These are phyloP conservation scores for Capitulum mitella DNA, from an alignment of 2,888 invertebrate genomes.

Conservation along the genomic window DNA sequence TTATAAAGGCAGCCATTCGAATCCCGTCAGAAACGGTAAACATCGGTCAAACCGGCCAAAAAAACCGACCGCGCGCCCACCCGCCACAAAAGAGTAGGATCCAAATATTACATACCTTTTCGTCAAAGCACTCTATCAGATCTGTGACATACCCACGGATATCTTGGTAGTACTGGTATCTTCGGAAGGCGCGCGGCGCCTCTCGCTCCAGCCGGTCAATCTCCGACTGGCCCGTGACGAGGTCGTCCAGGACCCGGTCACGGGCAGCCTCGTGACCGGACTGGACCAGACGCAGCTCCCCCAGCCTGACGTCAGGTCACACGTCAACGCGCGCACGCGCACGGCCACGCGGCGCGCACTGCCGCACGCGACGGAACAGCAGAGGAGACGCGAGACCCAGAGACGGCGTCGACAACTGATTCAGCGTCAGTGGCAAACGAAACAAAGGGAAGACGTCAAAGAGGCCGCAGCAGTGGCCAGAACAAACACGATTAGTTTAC, in stretches of 20 bases:
- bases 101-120: constrained; percentile 61
- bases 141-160: constrained; percentile 89
- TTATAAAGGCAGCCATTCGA: no score
- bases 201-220: constrained; percentile 49
- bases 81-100: not conserved
- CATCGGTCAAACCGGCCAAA: not conserved
- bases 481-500: no score
- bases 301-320: constrained; percentile 46
- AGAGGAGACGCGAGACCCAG: no score
- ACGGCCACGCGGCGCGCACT: no score
- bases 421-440: no score
- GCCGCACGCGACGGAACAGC: no score
- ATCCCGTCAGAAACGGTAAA: not conserved
- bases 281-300: constrained; percentile 53
- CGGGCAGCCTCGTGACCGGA: constrained; percentile 50
- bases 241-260: constrained; percentile 48
- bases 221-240: constrained; percentile 49
- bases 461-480: no score
- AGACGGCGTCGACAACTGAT: no score
- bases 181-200: constrained; percentile 63
- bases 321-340: not conserved
- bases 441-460: no score
- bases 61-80: not conserved
- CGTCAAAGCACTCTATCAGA: constrained; percentile 93
- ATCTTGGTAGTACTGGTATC: constrained; percentile 90